Evolutionary conservation across 1,140 invertebrate genomes (phyloP).

Genomic region (Drosophila kepulauana): DNA sequence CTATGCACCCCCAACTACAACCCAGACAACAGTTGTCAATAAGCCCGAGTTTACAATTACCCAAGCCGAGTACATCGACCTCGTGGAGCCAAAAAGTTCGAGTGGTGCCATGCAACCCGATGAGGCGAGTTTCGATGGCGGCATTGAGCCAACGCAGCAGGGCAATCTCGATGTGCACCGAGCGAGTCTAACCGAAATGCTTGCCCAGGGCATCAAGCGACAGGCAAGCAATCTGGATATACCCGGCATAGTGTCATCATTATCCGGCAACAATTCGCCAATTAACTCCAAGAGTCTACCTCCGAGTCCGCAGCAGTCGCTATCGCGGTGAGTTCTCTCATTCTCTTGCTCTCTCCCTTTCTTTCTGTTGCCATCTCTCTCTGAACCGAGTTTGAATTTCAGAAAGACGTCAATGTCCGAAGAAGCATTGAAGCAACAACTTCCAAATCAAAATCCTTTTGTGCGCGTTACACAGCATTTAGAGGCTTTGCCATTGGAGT

Average conservation of each 20-base stretch:
- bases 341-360: no score
- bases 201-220: slow-evolving; percentile 85
- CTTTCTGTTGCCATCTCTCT: no score
- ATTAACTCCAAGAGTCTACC: slow-evolving; percentile 87
- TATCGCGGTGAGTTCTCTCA: slow-evolving; percentile 66
- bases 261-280: slow-evolving; percentile 63
- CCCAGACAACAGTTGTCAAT: slow-evolving; percentile 40
- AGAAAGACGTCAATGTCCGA: slow-evolving; percentile 79
- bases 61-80: slow-evolving; percentile 59
- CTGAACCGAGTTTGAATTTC: background rate
- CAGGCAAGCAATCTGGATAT: slow-evolving; percentile 86
- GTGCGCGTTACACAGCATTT: slow-evolving; percentile 72
- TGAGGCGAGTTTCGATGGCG: slow-evolving; percentile 8
- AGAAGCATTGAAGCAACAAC: slow-evolving; percentile 27
- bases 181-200: slow-evolving; percentile 77
- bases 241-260: slow-evolving; percentile 85
- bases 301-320: slow-evolving; percentile 89
- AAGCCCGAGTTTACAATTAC: slow-evolving; percentile 83
- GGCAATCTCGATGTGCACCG: slow-evolving; percentile 68
- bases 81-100: slow-evolving; percentile 24
- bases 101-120: slow-evolving; percentile 18
- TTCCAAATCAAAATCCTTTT: slow-evolving; percentile 70
- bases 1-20: slow-evolving; percentile 1
- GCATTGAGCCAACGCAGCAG: slow-evolving; percentile 25
- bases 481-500: slow-evolving; percentile 69